Evolutionary conservation across 2,797 vertebrate genomes (phyloP), one percentile per base, ranked within the genome.

Genomic region (Corythornis leucogaster): DNA sequence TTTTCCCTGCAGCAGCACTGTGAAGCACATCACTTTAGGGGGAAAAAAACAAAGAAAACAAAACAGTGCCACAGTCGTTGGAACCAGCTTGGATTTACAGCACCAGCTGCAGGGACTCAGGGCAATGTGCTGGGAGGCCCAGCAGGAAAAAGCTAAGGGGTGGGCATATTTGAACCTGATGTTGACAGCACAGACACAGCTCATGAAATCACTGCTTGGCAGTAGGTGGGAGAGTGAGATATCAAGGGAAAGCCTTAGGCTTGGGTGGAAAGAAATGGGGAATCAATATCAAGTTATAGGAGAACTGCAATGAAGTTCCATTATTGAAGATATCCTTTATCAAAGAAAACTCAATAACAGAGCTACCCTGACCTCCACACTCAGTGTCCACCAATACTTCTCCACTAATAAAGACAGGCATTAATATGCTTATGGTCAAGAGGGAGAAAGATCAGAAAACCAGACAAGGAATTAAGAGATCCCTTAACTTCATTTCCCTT

Each of bases 31-130:
- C 71, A 79, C 61, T 85, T 70, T 38, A 33, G 68, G 64, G 31
- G 2, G 14, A 0, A 4, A 46, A 74, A 89, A 70, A 59, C 16
- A 30, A 68, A 50, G 33, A 51, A 78, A 78, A 24, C 53, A 55
- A 26, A 95, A 92, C 94, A 90, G 89, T 90, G 81, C 90, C 11
- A n/a, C 55, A n/a, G 73, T 94, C 90, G 93, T 94, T 94, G 87
- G 90, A 96, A 93, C 51, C 86, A 94, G 88, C 92, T 94, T 45
- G 5, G 89, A 95, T 94, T 92, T 92, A 85, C 81, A 80, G 71
- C 86, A 87, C 8, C 69, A 68, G 82, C 1, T 2, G 71, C 89
- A 87, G 84, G 89, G 87, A 50, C 78, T 90, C 55, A 24, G 48
- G 57, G 71, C 40, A 76, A 24, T 1, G 31, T 66, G 51, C 74